Evolutionary conservation across 2,797 vertebrate species (phyloP).

Genomic region (Labeo calbasu): DNA sequence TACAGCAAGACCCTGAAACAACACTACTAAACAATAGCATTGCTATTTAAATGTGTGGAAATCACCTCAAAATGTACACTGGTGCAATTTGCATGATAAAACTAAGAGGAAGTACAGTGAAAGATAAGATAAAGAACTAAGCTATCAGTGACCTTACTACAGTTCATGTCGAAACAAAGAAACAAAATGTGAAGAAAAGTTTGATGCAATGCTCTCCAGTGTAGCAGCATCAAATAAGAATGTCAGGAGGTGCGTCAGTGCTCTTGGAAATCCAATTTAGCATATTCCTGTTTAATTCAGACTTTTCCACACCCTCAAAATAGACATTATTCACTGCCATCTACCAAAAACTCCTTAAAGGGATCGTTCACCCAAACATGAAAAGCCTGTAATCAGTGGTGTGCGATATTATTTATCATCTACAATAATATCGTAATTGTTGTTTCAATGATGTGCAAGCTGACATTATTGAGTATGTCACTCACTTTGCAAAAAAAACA

Average conservation of each 20-base stretch:
- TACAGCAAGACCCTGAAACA: not conserved
- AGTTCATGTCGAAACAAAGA: not conserved
- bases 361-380: not conserved
- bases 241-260: not conserved
- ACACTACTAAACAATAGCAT: not conserved
- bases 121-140: slow-evolving; percentile 1
- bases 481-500: no score
- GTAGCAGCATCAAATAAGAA: no score
- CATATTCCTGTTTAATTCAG: not conserved
- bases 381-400: not conserved
- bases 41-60: not conserved
- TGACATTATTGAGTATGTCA: no score
- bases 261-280: not conserved
- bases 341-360: not conserved
- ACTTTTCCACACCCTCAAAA: not conserved
- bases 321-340: not conserved
- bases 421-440: not conserved
- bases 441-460: not conserved
- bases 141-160: not conserved
- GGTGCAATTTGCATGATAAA: not conserved
- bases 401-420: not conserved
- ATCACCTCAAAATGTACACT: not conserved
- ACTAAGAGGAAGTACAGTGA: not conserved
- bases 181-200: not conserved
- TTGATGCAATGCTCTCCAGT: not conserved